These are phyloP conservation scores for Aphis craccivora DNA, from an alignment of 1,140 invertebrate species.

Conservation along the genomic window DNA sequence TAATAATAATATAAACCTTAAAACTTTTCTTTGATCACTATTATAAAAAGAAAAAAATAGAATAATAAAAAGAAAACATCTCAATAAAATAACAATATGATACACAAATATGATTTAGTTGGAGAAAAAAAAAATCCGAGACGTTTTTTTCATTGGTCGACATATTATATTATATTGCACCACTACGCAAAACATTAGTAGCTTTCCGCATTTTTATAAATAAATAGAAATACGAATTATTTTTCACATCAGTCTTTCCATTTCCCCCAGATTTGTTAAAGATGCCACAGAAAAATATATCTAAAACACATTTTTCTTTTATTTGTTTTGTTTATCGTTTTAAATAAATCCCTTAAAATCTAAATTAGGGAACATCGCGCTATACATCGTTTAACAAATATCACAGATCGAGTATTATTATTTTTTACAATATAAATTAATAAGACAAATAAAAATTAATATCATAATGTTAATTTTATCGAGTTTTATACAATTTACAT, in stretches of 20 bases:
- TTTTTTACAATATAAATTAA: constrained; percentile 58
- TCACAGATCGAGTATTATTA: constrained; percentile 58
- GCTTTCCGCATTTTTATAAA: constrained; percentile 54
- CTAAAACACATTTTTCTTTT: constrained; percentile 57
- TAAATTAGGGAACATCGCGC: constrained; percentile 58
- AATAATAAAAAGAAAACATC: constrained; percentile 58
- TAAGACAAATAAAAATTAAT: constrained; percentile 58
- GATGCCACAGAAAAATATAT: constrained; percentile 58
- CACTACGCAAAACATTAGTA: constrained; percentile 58
- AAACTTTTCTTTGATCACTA: constrained; percentile 58
- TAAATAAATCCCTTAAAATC: constrained; percentile 58
- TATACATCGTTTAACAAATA: constrained; percentile 58
- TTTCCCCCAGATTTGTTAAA: constrained; percentile 58
- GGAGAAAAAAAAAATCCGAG: constrained; percentile 58
- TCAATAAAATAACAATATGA: constrained; percentile 58
- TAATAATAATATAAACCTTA: constrained; percentile 57
- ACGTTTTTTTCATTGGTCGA: constrained; percentile 56
- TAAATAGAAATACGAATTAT: constrained; percentile 57
- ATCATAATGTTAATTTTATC: constrained; percentile 58
- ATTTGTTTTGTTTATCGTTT: constrained; percentile 39
- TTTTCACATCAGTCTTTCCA: constrained; percentile 58
- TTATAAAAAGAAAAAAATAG: constrained; percentile 54
- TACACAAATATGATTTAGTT: constrained; percentile 57
- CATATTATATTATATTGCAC: constrained; percentile 55
- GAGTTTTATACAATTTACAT: constrained; percentile 58